phyloP scores from a whole-genome alignment of 2,797 vertebrate species.

The Takifugu rubripes region DNA sequence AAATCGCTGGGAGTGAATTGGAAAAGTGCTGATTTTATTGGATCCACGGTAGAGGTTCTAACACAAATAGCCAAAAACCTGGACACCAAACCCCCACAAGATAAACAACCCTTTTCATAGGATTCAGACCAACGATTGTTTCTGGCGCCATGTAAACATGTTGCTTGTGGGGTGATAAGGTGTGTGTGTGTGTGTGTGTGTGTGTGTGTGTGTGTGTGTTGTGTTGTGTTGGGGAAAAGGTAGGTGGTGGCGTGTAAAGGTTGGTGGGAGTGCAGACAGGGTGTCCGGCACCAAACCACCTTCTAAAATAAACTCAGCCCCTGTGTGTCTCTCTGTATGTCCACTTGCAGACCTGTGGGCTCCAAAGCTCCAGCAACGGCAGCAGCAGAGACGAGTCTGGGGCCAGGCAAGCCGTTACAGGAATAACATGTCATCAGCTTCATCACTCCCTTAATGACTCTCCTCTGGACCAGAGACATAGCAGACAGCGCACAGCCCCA shows the following conservation, averaged over 20 bases:
- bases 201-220: conserved; percentile 18
- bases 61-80: neutral
- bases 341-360: conserved; percentile 61
- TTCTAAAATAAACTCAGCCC: conserved; percentile 80
- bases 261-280: conserved; percentile 75
- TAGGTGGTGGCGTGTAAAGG: conserved; percentile 35
- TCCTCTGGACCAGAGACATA: conserved; percentile 61
- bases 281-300: conserved; percentile 83
- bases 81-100: neutral
- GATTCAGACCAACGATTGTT: conserved; percentile 23
- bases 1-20: neutral
- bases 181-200: conserved; percentile 26
- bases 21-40: neutral
- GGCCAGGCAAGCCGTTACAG: conserved; percentile 65
- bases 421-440: conserved; percentile 85
- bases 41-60: neutral
- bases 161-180: conserved; percentile 30
- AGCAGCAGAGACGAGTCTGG: conserved; percentile 54
- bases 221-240: conserved; percentile 35
- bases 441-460: conserved; percentile 77
- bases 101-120: conserved; percentile 9
- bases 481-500: conserved; percentile 66
- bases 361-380: conserved; percentile 41
- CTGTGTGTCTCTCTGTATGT: conserved; percentile 65
- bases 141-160: conserved; percentile 24